Conservation (phyloP, 2,113 vertebrate genomes). For the Sinosuthora webbiana region DNA sequence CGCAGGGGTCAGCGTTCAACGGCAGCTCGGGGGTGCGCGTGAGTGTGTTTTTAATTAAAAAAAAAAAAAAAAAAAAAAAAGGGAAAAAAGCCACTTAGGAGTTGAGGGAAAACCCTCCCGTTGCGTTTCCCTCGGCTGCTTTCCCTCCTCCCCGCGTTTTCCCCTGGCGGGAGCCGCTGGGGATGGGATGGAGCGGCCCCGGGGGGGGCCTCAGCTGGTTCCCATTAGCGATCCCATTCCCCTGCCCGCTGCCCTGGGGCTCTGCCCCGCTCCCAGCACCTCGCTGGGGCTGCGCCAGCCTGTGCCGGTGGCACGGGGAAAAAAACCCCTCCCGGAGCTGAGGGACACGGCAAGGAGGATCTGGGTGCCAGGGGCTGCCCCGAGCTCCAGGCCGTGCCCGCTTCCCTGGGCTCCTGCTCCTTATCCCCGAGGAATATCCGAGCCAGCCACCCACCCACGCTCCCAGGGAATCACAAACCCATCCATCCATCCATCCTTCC, state of each 20-base stretch:
- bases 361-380: neutral
- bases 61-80: neutral
- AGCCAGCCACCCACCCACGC: neutral
- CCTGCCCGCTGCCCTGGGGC: neutral
- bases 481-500: neutral
- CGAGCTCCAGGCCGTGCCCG: rapidly evolving
- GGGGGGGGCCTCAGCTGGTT: neutral
- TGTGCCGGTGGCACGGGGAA: neutral
- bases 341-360: neutral
- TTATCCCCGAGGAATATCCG: neutral
- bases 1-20: neutral
- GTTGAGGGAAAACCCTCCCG: neutral
- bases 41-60: neutral
- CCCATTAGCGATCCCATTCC: neutral
- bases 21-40: neutral
- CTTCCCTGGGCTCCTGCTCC: neutral
- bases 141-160: neutral
- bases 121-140: neutral
- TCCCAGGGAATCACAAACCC: neutral
- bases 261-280: neutral
- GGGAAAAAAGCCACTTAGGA: neutral
- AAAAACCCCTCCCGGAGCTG: neutral
- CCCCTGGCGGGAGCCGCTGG: neutral
- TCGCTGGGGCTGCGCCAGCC: neutral
- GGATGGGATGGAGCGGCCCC: neutral